phyloP scores from a whole-genome alignment of 1,140 invertebrate species.

The Mercenaria mercenaria region DNA sequence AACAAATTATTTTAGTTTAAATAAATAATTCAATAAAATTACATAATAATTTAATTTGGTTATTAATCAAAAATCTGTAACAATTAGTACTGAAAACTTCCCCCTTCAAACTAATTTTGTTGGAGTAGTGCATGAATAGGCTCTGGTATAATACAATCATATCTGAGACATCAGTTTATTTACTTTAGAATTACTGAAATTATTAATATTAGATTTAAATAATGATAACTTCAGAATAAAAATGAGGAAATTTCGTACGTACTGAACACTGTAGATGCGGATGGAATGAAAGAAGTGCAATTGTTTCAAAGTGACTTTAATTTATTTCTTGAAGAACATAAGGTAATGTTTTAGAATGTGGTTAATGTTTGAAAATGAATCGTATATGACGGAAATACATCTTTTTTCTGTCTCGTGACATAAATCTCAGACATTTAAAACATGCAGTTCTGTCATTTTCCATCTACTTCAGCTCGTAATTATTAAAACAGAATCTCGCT shows the following conservation, averaged over 20 bases:
- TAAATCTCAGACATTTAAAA: no score
- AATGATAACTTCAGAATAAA: not conserved
- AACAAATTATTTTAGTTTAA: slow-evolving; percentile 1
- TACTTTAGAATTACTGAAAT: not conserved
- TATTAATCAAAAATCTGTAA: not conserved
- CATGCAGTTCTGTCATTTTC: no score
- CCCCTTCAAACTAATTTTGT: not conserved
- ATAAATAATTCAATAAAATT: not conserved
- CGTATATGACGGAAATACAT: no score
- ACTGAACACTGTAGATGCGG: not conserved
- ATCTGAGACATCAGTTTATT: not conserved
- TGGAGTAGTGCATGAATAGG: not conserved
- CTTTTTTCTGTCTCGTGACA: no score
- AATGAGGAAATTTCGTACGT: no score
- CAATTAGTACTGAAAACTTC: not conserved
- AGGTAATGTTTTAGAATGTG: no score
- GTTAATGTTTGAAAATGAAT: no score
- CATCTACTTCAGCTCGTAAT: no score
- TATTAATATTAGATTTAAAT: not conserved
- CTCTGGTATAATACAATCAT: not conserved
- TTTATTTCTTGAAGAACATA: not conserved
- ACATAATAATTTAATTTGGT: not conserved
- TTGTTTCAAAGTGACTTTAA: not conserved
- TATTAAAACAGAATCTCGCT: no score
- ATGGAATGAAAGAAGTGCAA: not conserved